Evolutionary conservation across 2,888 invertebrate genomes (phyloP), one percentile per base, ranked within the genome.

Genomic region (Hemistola chrysoprasaria): DNA sequence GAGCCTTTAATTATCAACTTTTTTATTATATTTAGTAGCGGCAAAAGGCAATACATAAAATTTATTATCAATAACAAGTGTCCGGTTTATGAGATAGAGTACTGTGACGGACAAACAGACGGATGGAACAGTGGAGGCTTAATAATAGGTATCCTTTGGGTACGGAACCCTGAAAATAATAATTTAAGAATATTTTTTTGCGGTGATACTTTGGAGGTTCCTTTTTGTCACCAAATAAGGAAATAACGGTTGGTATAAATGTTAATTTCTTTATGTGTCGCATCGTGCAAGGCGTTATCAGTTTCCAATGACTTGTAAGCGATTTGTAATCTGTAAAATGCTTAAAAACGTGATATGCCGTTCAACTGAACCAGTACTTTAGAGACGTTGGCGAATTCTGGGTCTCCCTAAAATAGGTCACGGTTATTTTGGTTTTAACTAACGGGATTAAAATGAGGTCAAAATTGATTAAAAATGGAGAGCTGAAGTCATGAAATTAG

Each of bases 321-420:
- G 64, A 55, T 55, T 56, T 51, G 51, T 62, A 44, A 68, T 69
- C 67, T 65, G 54, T 25, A 52, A 16, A 34, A 35, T 16, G 26
- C 4, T 35, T 25, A 25, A 20, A 20, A 49, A 33, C 34, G 32
- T 53, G 64, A 62, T 62, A 62, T 55, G 30, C 61, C 58, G 53
- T 56, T 58, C 53, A 48, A 41, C 49, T 11, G 43, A 53, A 33
- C 35, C 50, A 48, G 30, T 50, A 31, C 47, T 34, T 37, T 25
- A 34, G 21, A 22, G 47, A 36, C 45, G 28, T 27, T 31, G 24
- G 22, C 9, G 2, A 31, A 37, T 7, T 4, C 26, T 10, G 21
- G 24, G 8, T 23, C 3, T 24, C 10, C 29, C 20, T 30, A 7
- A 27, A 35, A 34, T 26, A 22, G 34, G 34, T 27, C 34, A 27